Conservation (phyloP, 1,140 invertebrate genomes). For the Elysia chlorotica region DNA sequence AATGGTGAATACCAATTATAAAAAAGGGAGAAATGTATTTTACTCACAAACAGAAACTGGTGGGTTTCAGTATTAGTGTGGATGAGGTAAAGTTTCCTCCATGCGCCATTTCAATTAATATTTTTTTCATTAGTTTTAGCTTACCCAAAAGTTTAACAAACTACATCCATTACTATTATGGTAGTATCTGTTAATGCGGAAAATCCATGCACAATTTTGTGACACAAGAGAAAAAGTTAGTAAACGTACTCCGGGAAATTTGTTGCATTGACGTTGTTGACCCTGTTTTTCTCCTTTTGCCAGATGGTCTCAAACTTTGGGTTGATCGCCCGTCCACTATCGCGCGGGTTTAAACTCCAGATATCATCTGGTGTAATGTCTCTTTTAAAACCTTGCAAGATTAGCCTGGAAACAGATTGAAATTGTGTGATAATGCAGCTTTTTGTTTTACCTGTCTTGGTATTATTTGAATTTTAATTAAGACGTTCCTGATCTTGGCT, state of each 20-base stretch:
- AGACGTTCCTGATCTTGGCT: not conserved
- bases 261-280: not conserved
- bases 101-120: not conserved
- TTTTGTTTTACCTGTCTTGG: not conserved
- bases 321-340: slow-evolving; percentile 79
- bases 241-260: not conserved
- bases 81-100: not conserved
- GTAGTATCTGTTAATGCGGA: too few relatives aligned
- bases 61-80: too few relatives aligned
- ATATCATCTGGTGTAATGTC: slow-evolving; percentile 82
- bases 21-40: too few relatives aligned
- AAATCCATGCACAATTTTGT: not conserved
- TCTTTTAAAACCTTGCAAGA: slow-evolving; percentile 77
- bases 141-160: not conserved
- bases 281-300: slow-evolving; percentile 63
- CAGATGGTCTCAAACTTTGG: slow-evolving; percentile 86
- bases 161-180: not conserved
- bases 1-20: too few relatives aligned
- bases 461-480: not conserved
- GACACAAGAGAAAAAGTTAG: not conserved
- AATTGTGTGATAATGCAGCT: not conserved
- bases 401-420: slow-evolving; percentile 63
- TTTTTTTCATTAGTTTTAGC: not conserved
- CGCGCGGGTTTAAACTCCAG: slow-evolving; percentile 86
- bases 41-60: too few relatives aligned